Conservation (phyloP, 1,140 invertebrate species). For the Pseudomyrmex concolor region DNA sequence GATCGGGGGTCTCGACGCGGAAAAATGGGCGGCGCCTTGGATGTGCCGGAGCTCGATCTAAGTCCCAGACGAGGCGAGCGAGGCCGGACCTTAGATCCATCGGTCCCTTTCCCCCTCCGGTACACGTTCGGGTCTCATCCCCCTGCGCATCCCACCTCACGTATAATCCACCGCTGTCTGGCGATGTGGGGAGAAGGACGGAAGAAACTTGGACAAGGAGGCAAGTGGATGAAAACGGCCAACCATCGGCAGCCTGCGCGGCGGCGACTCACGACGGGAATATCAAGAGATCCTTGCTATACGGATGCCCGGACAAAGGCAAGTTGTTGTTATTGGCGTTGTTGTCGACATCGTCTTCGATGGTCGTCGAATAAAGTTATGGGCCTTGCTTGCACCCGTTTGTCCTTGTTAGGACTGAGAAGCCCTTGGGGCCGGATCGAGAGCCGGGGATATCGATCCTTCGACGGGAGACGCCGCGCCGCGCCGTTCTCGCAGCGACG, state of each 20-base stretch:
- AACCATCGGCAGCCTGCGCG: conserved; percentile 77
- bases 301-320: conserved; percentile 61
- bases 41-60: conserved; percentile 74
- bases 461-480: conserved; percentile 5
- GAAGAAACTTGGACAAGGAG: conserved; percentile 37
- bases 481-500: background rate
- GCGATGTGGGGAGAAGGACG: conserved; percentile 15
- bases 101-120: conserved; percentile 64
- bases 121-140: background rate
- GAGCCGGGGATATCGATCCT: conserved; percentile 29
- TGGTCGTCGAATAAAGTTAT: conserved; percentile 69
- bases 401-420: conserved; percentile 66
- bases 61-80: conserved; percentile 66
- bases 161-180: conserved; percentile 1
- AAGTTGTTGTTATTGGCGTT: conserved; percentile 55
- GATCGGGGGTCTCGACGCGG: background rate
- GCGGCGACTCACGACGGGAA: conserved; percentile 79
- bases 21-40: conserved; percentile 83
- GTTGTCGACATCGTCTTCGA: conserved; percentile 62
- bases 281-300: conserved; percentile 77
- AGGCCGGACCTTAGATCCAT: conserved; percentile 78
- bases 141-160: conserved; percentile 22
- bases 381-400: conserved; percentile 58
- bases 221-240: conserved; percentile 69
- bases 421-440: conserved; percentile 1